phyloP scores from a whole-genome alignment of 2,797 vertebrate genomes.

The Austrolebias charrua region DNA sequence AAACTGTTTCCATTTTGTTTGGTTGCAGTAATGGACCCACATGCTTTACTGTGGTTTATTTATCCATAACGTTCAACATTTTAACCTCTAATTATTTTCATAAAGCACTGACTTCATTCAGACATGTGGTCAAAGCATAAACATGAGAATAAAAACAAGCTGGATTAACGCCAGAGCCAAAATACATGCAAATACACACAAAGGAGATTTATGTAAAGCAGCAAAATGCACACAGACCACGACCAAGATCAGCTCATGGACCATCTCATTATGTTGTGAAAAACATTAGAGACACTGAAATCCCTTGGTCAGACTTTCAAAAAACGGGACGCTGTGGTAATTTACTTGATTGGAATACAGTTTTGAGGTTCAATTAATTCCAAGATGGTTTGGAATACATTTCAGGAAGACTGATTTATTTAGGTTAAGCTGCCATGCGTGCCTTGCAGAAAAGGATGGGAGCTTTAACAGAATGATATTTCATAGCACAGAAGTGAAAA shows the following conservation, averaged over 20 bases:
- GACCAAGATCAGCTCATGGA: slow-evolving; percentile 45
- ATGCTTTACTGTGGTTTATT: slow-evolving; percentile 36
- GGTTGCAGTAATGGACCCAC: slow-evolving; percentile 7
- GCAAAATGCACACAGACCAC: slow-evolving; percentile 15
- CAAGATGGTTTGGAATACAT: slow-evolving; percentile 67
- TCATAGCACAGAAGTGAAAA: slow-evolving; percentile 64
- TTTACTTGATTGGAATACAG: slow-evolving; percentile 67
- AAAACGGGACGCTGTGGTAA: slow-evolving; percentile 48
- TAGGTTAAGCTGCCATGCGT: slow-evolving; percentile 76
- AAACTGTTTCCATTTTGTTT: slow-evolving; percentile 22
- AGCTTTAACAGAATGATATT: slow-evolving; percentile 69
- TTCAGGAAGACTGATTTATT: slow-evolving; percentile 79
- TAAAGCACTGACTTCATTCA: slow-evolving; percentile 57
- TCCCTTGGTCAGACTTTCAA: slow-evolving; percentile 66
- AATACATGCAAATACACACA: slow-evolving; percentile 24
- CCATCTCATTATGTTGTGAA: slow-evolving; percentile 43
- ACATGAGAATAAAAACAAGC: slow-evolving; percentile 28
- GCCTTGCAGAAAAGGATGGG: slow-evolving; percentile 48
- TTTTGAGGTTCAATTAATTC: slow-evolving; percentile 70
- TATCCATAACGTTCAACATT: slow-evolving; percentile 21
- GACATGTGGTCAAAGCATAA: slow-evolving; percentile 41
- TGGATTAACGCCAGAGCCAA: slow-evolving; percentile 25
- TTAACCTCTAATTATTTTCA: slow-evolving; percentile 66
- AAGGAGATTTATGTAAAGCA: slow-evolving; percentile 42
- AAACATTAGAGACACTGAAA: slow-evolving; percentile 53